phyloP scores from a whole-genome alignment of 2,888 invertebrate species.

The Coleophora deauratella region DNA sequence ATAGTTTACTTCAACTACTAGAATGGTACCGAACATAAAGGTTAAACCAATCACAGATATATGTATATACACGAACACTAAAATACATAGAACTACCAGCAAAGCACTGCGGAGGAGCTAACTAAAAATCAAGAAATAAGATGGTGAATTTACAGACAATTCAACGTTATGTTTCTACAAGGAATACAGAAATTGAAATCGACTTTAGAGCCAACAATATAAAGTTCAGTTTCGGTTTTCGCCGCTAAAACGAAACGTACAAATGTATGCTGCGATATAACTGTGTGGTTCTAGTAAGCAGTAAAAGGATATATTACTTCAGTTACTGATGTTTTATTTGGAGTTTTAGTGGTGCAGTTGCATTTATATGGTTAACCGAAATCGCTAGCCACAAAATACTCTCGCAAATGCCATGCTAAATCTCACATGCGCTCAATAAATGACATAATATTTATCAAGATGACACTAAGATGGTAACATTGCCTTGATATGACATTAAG shows the following conservation, averaged over 20 bases:
- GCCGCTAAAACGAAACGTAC: slow-evolving; percentile 22
- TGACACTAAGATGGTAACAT: slow-evolving; percentile 26
- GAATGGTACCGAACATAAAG: neutral
- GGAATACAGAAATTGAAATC: slow-evolving; percentile 24
- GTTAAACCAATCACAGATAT: too few relatives aligned
- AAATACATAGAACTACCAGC: slow-evolving; percentile 33
- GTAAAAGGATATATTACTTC: slow-evolving; percentile 3
- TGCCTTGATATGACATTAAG: slow-evolving; percentile 16
- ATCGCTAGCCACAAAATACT: slow-evolving; percentile 5
- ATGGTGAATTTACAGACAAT: slow-evolving; percentile 67
- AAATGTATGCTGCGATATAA: slow-evolving; percentile 36
- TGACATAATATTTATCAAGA: slow-evolving; percentile 34
- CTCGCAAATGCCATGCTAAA: slow-evolving; percentile 29
- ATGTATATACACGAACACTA: slow-evolving; percentile 13
- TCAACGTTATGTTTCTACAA: slow-evolving; percentile 54
- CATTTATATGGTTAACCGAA: neutral
- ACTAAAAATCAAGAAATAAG: slow-evolving; percentile 70
- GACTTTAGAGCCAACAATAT: slow-evolving; percentile 30
- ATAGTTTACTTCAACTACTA: neutral
- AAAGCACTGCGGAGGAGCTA: slow-evolving; percentile 62
- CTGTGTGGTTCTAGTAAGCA: slow-evolving; percentile 22
- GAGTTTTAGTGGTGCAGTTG: neutral
- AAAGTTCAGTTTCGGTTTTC: slow-evolving; percentile 31
- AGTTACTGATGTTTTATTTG: slow-evolving; percentile 2
- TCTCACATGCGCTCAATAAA: slow-evolving; percentile 45